These are phyloP conservation scores for Chiloscyllium punctatum DNA, from an alignment of 2,797 vertebrate species.

Conservation along the genomic window DNA sequence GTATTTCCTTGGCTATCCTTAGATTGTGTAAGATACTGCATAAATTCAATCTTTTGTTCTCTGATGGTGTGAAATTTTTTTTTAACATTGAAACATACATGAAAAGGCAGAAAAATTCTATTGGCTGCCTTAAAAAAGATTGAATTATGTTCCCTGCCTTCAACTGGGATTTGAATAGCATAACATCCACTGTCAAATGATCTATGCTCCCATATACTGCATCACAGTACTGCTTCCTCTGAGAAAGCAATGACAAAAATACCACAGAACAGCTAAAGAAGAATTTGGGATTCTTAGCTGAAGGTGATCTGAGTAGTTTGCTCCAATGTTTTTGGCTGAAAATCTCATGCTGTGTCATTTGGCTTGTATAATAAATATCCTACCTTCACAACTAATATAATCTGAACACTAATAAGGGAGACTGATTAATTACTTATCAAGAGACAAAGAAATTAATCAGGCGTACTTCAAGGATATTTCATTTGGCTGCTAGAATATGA, in stretches of 20 bases:
- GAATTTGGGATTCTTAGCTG: neutral
- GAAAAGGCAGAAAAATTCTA: neutral
- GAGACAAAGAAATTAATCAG: conserved; percentile 68
- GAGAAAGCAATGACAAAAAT: neutral
- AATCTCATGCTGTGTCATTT: neutral
- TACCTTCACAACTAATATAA: conserved; percentile 51
- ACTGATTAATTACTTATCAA: conserved; percentile 72
- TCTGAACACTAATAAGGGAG: conserved; percentile 53
- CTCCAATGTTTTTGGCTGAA: conserved; percentile 1
- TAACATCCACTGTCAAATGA: neutral
- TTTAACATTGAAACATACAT: neutral
- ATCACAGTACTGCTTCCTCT: neutral
- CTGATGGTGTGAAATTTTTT: neutral
- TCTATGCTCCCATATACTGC: neutral
- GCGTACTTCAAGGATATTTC: conserved; percentile 43
- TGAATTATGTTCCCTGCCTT: neutral
- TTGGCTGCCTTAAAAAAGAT: neutral
- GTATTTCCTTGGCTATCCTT: neutral
- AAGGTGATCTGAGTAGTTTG: neutral
- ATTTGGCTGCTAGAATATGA: conserved; percentile 41
- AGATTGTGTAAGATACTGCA: neutral
- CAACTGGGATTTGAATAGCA: neutral
- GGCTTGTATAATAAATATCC: conserved; percentile 39
- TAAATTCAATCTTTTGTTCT: neutral
- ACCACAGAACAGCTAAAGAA: conserved; percentile 24